Evolutionary conservation across 2,113 vertebrate genomes (phyloP), one percentile per base, ranked within the genome.

Genomic region (Brienomyrus brachyistius): DNA sequence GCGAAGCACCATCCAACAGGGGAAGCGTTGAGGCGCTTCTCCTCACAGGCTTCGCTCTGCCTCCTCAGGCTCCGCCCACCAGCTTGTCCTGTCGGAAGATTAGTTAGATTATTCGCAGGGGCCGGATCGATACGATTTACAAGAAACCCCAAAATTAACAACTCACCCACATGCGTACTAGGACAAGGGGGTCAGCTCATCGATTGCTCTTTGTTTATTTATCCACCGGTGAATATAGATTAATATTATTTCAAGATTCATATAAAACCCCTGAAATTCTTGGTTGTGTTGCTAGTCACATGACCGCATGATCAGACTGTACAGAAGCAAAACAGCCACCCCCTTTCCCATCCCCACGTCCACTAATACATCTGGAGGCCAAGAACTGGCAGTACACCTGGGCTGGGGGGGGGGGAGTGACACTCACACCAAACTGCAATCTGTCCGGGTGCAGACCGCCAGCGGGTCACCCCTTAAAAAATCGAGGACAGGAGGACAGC

Each of bases 1-100:
- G 83, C 66, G 54, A 89, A 88, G 90, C 94, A 94, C 92, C 94
- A 93, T 95, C 93, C 90, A 93, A 86, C 89, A 40, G 40, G 90
- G 84, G 80, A 85, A 74, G 19, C 17, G 48, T n/a, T 0, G 62
- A 90, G 86, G 51, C 90, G 5, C 19, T 27, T 27, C 43, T 17
- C 17, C 48, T 54, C 51, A 15, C 15, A 7, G n/a, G 27, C 15
- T 21, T 7, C 1, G 5, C 85, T 19, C 48, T 0, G 85, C 83
- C 27, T 87, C 50, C 85, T 54, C 35, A 19, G 27, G 85, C 83
- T 51, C 35, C 74, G 5, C 45, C 23, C 47, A 86, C 48, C 10
- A 48, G 19, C 50, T 50, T 50, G 27, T 35, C 85, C 85, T 87
- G 74, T 59, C 17, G 62, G 66, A 52, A 40, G 59, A 62, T 6